Percentiles rank a stretch among this genome's conserved stretches.
Evolutionary conservation across 2,113 vertebrate species (phyloP).

Genomic region (Rhinolophus ferrumequinum): DNA sequence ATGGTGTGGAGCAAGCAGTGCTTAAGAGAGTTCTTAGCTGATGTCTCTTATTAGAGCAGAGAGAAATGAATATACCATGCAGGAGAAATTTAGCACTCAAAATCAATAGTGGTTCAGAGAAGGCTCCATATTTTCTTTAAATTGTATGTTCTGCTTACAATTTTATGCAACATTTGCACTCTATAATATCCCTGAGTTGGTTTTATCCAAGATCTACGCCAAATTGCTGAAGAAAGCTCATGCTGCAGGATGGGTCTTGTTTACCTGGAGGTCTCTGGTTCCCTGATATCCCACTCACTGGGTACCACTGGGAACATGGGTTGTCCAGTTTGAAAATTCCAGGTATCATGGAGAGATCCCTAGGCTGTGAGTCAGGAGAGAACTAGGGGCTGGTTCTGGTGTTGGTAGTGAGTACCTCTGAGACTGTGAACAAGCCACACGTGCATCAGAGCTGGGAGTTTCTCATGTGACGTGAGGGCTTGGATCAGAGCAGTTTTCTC

Average conservation of each 20-base stretch:
- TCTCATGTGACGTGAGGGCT: not conserved
- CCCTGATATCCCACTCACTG: not conserved
- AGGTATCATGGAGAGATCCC: not conserved
- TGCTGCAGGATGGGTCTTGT: not conserved
- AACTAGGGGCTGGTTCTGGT: not conserved
- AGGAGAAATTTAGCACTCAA: not conserved
- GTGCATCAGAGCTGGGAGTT: not conserved
- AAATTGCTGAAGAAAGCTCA: not conserved
- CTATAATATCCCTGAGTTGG: not conserved
- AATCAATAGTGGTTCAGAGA: not conserved
- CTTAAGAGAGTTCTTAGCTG: not conserved
- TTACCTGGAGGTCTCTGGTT: not conserved
- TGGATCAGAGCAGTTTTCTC: not conserved
- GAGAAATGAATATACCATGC: not conserved
- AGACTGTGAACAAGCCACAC: not conserved
- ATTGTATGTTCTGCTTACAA: not conserved
- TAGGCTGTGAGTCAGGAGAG: not conserved
- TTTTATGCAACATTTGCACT: not conserved
- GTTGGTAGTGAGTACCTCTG: not conserved
- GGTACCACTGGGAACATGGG: not conserved
- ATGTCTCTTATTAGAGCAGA: not conserved
- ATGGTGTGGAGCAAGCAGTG: rapidly evolving
- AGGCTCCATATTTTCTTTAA: not conserved
- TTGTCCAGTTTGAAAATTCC: not conserved
- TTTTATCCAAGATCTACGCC: not conserved